Conservation (phyloP, 2,797 vertebrate genomes). For the Rhynchonycteris naso region DNA sequence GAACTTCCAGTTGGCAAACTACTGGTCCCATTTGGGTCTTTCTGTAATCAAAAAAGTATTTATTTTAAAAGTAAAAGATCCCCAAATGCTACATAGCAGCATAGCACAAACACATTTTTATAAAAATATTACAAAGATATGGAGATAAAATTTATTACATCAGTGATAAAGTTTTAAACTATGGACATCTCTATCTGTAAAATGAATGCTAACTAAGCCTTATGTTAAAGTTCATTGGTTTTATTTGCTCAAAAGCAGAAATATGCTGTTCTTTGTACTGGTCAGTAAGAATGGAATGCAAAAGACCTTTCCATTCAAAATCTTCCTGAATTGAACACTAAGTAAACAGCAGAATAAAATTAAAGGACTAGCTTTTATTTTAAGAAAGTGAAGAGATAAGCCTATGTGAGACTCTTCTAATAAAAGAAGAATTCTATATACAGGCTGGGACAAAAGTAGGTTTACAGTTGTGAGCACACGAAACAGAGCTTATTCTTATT, state of each 20-base stretch:
- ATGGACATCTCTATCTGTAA: slow-evolving; percentile 20
- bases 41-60: slow-evolving; percentile 84
- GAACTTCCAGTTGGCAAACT: slow-evolving; percentile 87
- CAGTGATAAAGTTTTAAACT: slow-evolving; percentile 40
- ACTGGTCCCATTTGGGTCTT: slow-evolving; percentile 88
- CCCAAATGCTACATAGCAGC: slow-evolving; percentile 28
- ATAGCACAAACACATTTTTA: slow-evolving; percentile 46
- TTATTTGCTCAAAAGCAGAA: slow-evolving; percentile 49
- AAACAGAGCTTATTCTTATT: not conserved
- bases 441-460: not conserved
- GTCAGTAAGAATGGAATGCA: slow-evolving; percentile 43
- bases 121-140: slow-evolving; percentile 45
- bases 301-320: slow-evolving; percentile 46
- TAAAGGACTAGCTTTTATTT: slow-evolving; percentile 33
- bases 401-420: not conserved
- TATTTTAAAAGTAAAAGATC: slow-evolving; percentile 78
- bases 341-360: slow-evolving; percentile 48
- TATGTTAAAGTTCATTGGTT: slow-evolving; percentile 52
- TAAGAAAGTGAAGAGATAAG: slow-evolving; percentile 45
- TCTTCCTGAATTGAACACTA: slow-evolving; percentile 22
- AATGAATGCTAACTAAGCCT: slow-evolving; percentile 27
- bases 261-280: not conserved
- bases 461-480: not conserved
- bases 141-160: not conserved
- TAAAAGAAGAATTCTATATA: not conserved